Percentiles rank a stretch among this genome's conserved stretches.
Evolutionary conservation across 2,797 vertebrate genomes (phyloP).

Genomic region (Falco naumanni): DNA sequence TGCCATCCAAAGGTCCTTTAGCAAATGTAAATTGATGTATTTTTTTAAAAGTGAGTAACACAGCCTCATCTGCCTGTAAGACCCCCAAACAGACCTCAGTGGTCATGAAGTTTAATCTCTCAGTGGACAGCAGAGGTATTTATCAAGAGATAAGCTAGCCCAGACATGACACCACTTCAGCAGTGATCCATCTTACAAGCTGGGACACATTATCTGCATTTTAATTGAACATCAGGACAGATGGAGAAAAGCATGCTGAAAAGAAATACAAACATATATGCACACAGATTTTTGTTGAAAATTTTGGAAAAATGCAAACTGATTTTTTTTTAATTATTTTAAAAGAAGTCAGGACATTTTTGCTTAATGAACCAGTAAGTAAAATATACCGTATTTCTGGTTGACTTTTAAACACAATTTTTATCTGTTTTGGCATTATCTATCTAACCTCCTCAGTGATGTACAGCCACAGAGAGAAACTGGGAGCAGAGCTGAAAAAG

Average conservation of each 20-base stretch:
- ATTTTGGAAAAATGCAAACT: neutral
- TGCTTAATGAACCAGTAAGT: neutral
- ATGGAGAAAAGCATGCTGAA: neutral
- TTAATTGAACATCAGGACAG: constrained; percentile 47
- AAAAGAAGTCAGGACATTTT: neutral
- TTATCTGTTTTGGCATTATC: neutral
- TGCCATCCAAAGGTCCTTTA: neutral
- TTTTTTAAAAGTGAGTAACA: constrained; percentile 9
- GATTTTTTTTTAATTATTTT: too few relatives aligned
- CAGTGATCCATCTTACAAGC: constrained; percentile 50
- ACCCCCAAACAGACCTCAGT: constrained; percentile 11
- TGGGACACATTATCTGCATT: constrained; percentile 58
- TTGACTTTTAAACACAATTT: neutral
- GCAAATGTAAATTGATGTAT: constrained; percentile 21
- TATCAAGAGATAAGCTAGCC: constrained; percentile 48
- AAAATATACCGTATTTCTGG: neutral
- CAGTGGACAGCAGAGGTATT: constrained; percentile 44
- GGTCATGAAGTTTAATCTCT: constrained; percentile 56
- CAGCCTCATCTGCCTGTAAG: constrained; percentile 23
- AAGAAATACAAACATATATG: neutral
- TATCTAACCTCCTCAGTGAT: neutral
- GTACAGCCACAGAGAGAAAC: neutral
- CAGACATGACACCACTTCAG: constrained; percentile 45
- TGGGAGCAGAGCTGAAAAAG: neutral
- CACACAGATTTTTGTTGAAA: neutral